Conservation (phyloP, 2,888 invertebrate species). For the Polyommatus iphigenia region DNA sequence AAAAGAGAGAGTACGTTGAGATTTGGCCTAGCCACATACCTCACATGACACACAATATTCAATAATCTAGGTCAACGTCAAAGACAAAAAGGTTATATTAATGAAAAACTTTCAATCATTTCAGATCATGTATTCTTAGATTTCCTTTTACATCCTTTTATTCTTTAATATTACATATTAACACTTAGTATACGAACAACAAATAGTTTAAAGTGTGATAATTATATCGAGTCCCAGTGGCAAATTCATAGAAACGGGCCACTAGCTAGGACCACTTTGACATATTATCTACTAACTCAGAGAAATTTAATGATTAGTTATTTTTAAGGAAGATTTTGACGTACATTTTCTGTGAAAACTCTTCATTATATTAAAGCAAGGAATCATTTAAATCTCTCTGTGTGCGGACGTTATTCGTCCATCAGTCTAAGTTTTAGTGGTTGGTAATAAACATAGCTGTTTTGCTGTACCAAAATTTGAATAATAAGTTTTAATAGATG, state of each 20-base stretch:
- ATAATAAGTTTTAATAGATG: no score
- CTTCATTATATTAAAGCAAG: background rate
- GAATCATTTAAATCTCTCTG: background rate
- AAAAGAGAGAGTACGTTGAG: no score
- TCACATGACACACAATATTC: background rate
- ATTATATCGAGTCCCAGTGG: background rate
- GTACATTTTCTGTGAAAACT: background rate
- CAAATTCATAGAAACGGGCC: background rate
- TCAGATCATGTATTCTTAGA: conserved; percentile 7
- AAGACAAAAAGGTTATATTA: background rate
- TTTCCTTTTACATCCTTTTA: conserved; percentile 6
- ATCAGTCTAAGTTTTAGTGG: background rate
- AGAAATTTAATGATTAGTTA: no score
- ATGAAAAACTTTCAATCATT: background rate
- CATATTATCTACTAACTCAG: background rate
- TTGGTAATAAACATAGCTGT: background rate
- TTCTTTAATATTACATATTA: conserved; percentile 12
- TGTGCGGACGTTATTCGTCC: background rate
- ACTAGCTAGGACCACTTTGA: background rate
- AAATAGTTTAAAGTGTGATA: background rate
- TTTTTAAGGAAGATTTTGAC: no score
- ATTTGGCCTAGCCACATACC: no score
- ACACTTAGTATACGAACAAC: conserved; percentile 3
- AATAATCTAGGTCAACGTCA: background rate
- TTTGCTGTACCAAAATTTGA: background rate